Percentiles rank a stretch among this genome's conserved stretches.
Evolutionary conservation across 2,797 vertebrate species (phyloP).

Genomic region (Vultur gryphus): DNA sequence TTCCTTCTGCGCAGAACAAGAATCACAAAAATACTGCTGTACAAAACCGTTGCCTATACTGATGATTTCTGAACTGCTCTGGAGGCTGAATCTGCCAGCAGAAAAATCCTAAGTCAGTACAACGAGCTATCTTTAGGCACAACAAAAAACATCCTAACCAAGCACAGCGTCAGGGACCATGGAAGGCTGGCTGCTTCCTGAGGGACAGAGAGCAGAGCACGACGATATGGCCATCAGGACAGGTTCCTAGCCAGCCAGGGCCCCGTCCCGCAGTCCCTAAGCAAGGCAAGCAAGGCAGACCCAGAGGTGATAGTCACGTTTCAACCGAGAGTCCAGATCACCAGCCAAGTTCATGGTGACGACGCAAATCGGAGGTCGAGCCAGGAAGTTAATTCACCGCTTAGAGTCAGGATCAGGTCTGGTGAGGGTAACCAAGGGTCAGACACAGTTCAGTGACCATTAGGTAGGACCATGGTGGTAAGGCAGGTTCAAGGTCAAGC

Average conservation of each 20-base stretch:
- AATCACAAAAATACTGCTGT: neutral
- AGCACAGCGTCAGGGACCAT: neutral
- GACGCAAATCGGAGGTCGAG: rapidly evolving
- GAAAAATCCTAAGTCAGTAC: neutral
- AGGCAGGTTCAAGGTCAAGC: neutral
- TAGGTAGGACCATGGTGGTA: neutral
- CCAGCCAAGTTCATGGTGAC: neutral
- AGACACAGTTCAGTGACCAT: neutral
- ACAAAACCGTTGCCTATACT: neutral
- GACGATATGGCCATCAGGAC: rapidly evolving
- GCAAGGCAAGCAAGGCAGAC: neutral
- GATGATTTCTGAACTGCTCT: neutral
- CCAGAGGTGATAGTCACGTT: neutral
- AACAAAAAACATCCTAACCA: neutral
- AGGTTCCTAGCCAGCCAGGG: neutral
- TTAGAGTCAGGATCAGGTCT: neutral
- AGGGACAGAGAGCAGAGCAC: neutral
- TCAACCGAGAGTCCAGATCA: neutral
- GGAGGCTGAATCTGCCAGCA: neutral
- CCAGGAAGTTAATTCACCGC: neutral
- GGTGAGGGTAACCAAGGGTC: neutral
- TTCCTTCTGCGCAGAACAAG: neutral
- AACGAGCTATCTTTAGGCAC: neutral
- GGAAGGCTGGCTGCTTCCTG: neutral
- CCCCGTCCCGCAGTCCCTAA: rapidly evolving